Evolutionary conservation across 2,113 vertebrate species (phyloP).

Genomic region (Sinocyclocheilus grahami): DNA sequence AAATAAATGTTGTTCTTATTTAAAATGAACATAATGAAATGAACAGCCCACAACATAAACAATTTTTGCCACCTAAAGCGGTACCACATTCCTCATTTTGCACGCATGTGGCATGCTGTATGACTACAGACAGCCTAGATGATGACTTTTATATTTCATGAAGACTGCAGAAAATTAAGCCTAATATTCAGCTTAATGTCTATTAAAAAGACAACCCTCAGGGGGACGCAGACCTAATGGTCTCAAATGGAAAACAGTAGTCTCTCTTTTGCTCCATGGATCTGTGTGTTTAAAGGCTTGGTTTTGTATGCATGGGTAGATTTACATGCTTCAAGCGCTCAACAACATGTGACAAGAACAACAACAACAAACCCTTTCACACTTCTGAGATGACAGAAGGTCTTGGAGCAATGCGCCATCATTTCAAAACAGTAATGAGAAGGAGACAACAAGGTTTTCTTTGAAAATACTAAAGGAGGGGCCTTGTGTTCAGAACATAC

Average conservation of each 20-base stretch:
- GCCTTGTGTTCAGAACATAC: constrained; percentile 4
- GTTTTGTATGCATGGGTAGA: background rate
- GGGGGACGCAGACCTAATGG: background rate
- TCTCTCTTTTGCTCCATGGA: background rate
- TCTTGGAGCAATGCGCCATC: background rate
- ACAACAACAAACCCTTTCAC: background rate
- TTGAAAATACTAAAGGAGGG: background rate
- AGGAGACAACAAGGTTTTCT: background rate
- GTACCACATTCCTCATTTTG: background rate
- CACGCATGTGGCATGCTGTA: background rate
- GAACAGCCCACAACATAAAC: too few species aligned
- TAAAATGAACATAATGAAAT: too few species aligned
- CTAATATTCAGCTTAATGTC: constrained; percentile 28
- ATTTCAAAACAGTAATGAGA: background rate
- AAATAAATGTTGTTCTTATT: too few species aligned
- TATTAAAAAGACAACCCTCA: constrained; percentile 11
- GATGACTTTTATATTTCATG: background rate
- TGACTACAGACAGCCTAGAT: background rate
- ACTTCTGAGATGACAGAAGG: background rate
- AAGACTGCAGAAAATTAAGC: background rate
- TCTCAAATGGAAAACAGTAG: constrained; percentile 5
- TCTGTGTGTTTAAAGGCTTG: background rate
- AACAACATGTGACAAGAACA: background rate
- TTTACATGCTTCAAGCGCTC: background rate
- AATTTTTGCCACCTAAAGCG: too few species aligned